phyloP scores from a whole-genome alignment of 2,113 vertebrate species.

The Mystacornis crossleyi region DNA sequence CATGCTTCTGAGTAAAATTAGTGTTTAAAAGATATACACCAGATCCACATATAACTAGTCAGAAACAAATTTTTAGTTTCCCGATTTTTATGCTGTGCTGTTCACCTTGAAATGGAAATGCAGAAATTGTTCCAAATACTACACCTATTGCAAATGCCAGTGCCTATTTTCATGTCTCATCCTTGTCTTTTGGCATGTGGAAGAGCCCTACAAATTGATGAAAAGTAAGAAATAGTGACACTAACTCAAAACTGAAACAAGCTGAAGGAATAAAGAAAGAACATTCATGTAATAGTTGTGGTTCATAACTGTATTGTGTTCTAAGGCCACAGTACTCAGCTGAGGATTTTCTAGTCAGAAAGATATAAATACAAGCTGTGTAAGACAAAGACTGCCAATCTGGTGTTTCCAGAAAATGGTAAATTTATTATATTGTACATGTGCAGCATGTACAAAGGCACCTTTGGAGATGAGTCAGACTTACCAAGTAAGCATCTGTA shows the following conservation, averaged over 20 bases:
- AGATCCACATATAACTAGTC: background rate
- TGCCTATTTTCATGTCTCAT: background rate
- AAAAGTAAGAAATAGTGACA: background rate
- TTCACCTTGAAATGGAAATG: background rate
- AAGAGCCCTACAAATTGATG: background rate
- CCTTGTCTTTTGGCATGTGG: background rate
- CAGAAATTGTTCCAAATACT: background rate
- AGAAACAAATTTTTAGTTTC: background rate
- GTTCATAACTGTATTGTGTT: background rate
- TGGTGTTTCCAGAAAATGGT: constrained; percentile 1
- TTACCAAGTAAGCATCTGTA: background rate
- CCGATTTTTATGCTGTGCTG: background rate
- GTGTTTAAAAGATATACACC: background rate
- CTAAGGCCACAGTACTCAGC: background rate
- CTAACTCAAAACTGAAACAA: background rate
- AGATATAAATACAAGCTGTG: background rate
- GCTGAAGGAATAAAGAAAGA: background rate
- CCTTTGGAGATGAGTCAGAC: background rate
- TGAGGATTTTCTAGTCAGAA: constrained; percentile 6
- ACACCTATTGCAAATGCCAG: background rate
- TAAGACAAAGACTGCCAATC: constrained; percentile 2
- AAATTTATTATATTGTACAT: background rate
- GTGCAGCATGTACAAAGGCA: constrained; percentile 1
- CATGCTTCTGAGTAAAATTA: background rate
- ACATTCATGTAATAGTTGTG: background rate